Base-by-base conservation (phyloP, 2,113 vertebrate genomes). In the Callocephalon fimbriatum region DNA sequence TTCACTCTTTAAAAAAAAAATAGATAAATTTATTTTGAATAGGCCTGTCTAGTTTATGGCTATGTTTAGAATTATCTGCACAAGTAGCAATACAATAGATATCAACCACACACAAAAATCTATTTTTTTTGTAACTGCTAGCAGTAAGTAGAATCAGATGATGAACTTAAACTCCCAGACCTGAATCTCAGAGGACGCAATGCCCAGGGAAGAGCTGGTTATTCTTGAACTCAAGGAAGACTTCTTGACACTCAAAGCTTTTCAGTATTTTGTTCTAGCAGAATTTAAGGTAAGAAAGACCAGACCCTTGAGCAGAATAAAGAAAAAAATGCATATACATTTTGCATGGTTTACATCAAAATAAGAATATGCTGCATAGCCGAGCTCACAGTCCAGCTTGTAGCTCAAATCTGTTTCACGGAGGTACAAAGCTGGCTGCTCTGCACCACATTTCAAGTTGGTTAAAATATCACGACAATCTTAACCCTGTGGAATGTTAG, bases 261-360 rank as follows among this genome's bases (percentile, higher is more conserved):
- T 56, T 56, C 61, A 70, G 22, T 35, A 38, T n/a, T 84, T 72
- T 63, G 53, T 70, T 61, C 25, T 20, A 51, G 51, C 32, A 31
- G 32, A 61, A 18, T 50, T 90, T 11, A 53, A 15, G 47, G 16
- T 66, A 38, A 86, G 87, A 83, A 50, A 61, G 22, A 61, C 7
- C 50, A 70, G 45, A 51, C 27, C 6, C 1, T 4, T 12, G 15
- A 4, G 31, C 1, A 59, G 29, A 50, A 68, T 8, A 38, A 42
- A 50, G 6, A 1, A 40, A 7, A 12, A 50, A 37, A 12, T 0
- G 1, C 11, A 27, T 20, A 14, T 3, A 20, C 1, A 9, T 12
- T 38, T 45, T 4, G 8, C 29, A 50, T 1, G 0, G 45, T 42
- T 53, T 18, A 18, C 3, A 32, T 26, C 47, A 42, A n/a, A 92